These are phyloP conservation scores for Drosophila antonietae DNA, from an alignment of 2,888 invertebrate genomes.

Conservation along the genomic window DNA sequence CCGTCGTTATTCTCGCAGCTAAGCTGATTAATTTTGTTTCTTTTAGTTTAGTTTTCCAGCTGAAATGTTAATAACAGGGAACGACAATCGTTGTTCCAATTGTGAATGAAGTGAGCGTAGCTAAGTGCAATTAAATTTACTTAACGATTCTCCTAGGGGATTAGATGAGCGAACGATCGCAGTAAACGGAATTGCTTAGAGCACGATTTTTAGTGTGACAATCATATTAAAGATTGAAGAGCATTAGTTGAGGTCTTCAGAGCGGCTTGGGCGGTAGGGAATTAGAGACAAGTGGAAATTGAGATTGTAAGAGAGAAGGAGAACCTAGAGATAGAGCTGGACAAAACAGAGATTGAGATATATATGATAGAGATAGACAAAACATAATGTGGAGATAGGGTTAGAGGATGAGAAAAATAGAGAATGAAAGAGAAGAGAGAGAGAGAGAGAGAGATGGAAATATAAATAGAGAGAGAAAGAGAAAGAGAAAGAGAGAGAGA, in stretches of 20 bases:
- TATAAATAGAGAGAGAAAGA: neutral
- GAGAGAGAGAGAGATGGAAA: neutral
- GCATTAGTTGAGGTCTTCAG: neutral
- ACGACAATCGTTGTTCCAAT: neutral
- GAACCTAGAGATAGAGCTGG: neutral
- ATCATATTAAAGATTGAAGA: constrained; percentile 5
- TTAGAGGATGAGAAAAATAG: no score
- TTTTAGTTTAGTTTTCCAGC: constrained; percentile 38
- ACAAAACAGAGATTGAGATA: neutral
- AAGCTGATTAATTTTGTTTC: constrained; percentile 65
- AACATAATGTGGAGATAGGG: no score
- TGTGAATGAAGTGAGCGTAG: constrained; percentile 30
- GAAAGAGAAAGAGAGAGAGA: neutral
- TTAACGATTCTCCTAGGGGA: constrained; percentile 17
- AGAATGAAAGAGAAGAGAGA: no score
- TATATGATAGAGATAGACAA: no score
- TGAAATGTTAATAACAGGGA: constrained; percentile 49
- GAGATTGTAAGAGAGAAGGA: neutral
- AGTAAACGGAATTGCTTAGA: constrained; percentile 23
- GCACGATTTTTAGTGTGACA: constrained; percentile 32
- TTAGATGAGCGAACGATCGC: constrained; percentile 9
- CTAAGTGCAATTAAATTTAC: constrained; percentile 26
- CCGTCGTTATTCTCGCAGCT: constrained; percentile 30
- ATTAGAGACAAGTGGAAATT: constrained; percentile 18
- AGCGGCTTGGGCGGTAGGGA: neutral